Conservation (phyloP, 2,113 vertebrate genomes). For the Neoarius graeffei region DNA sequence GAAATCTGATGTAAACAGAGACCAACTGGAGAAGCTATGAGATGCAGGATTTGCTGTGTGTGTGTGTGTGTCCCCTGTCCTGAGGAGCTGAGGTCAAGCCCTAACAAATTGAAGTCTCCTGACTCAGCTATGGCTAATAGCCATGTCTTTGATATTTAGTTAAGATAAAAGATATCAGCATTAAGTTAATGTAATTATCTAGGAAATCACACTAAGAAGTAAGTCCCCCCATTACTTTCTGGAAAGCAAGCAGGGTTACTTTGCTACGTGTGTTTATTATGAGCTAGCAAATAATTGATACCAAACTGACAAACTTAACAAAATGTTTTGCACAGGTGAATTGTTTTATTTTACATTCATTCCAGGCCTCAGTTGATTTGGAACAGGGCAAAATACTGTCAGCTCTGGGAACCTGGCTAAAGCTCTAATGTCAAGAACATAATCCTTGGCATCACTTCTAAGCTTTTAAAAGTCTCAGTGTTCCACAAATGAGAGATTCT, state of each 20-base stretch:
- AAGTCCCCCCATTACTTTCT: background rate
- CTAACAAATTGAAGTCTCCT: background rate
- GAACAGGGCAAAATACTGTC: slow-evolving; percentile 5
- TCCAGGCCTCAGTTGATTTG: slow-evolving; percentile 19
- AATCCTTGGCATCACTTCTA: slow-evolving; percentile 33
- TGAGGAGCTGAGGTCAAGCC: slow-evolving; percentile 9
- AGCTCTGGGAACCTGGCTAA: slow-evolving; percentile 21
- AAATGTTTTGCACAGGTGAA: background rate
- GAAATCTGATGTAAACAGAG: background rate
- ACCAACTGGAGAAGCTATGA: background rate
- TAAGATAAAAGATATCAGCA: background rate
- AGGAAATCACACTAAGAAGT: background rate
- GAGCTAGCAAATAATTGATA: background rate
- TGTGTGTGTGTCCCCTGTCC: background rate
- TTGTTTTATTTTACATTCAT: background rate
- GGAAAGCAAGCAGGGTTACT: background rate
- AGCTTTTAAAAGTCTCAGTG: slow-evolving; percentile 13
- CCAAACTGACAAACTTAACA: background rate
- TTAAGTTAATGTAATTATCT: background rate
- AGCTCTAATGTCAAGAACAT: slow-evolving; percentile 38
- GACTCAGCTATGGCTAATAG: background rate
- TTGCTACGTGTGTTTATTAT: background rate
- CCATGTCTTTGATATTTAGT: background rate
- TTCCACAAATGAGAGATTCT: slow-evolving; percentile 18
- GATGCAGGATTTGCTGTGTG: background rate